Conservation (phyloP, 1,140 invertebrate species). For the Xylocopa sonorina region DNA sequence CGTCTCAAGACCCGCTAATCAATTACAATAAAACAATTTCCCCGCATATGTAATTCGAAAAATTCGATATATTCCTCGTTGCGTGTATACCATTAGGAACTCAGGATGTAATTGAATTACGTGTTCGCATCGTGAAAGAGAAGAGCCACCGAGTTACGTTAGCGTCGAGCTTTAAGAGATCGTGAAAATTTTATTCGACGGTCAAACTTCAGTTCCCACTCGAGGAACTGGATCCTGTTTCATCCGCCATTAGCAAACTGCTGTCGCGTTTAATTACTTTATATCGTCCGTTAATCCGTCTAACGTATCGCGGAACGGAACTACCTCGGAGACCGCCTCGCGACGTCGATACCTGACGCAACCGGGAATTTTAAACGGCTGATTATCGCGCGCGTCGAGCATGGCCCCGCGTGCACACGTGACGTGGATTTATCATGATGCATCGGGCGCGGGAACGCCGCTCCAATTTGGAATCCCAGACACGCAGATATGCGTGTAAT, state of each 20-base stretch:
- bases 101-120: no score
- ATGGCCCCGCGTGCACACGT: background rate
- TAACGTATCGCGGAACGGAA: background rate
- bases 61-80: no score
- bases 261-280: constrained; percentile 22
- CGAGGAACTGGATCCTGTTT: background rate
- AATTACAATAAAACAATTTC: no score
- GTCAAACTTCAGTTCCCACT: background rate
- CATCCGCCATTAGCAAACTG: background rate
- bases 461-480: constrained; percentile 48
- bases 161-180: background rate
- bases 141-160: background rate
- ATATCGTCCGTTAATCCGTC: constrained; percentile 12
- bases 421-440: constrained; percentile 33
- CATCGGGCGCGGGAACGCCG: constrained; percentile 15
- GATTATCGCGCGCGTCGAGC: constrained; percentile 14
- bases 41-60: no score
- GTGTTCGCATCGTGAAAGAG: no score
- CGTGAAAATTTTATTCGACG: constrained; percentile 19
- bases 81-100: no score
- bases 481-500: constrained; percentile 51
- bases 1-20: no score
- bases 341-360: background rate
- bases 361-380: constrained; percentile 25
- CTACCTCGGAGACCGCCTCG: constrained; percentile 6